Evolutionary conservation across 2,888 invertebrate genomes (phyloP).

Genomic region (Altica lythri): DNA sequence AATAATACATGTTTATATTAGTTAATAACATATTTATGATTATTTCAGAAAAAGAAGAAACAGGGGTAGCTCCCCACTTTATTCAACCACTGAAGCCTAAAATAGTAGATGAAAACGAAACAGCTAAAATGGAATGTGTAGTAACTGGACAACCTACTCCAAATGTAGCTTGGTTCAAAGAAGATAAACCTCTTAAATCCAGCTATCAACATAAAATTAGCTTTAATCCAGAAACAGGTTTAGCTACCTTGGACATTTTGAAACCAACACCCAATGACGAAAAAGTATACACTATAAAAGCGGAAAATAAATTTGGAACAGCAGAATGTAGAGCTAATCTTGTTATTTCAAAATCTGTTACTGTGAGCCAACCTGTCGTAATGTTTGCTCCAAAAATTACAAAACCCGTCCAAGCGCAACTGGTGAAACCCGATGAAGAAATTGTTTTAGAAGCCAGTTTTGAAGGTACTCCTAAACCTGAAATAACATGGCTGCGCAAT

Average conservation of each 20-base stretch:
- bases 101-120: conserved; percentile 65
- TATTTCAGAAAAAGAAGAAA: conserved; percentile 68
- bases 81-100: conserved; percentile 68
- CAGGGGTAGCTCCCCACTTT: conserved; percentile 70
- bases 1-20: too few relatives aligned
- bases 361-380: conserved; percentile 60
- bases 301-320: conserved; percentile 73
- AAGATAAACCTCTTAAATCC: conserved; percentile 66
- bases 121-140: conserved; percentile 68
- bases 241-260: conserved; percentile 66
- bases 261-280: conserved; percentile 71
- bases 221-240: conserved; percentile 67
- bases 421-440: conserved; percentile 71
- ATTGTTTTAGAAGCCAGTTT: conserved; percentile 73
- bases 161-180: conserved; percentile 71
- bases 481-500: conserved; percentile 84
- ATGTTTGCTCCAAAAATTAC: conserved; percentile 75
- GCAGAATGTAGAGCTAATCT: conserved; percentile 77
- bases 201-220: conserved; percentile 62
- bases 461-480: conserved; percentile 71
- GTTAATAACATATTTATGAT: too few relatives aligned
- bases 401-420: conserved; percentile 76
- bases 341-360: conserved; percentile 61
- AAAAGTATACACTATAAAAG: conserved; percentile 71
- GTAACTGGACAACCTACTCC: conserved; percentile 74